Evolutionary conservation across 1,140 invertebrate species (phyloP), one percentile per base, ranked within the genome.

Genomic region (Drosophila micromelanica): DNA sequence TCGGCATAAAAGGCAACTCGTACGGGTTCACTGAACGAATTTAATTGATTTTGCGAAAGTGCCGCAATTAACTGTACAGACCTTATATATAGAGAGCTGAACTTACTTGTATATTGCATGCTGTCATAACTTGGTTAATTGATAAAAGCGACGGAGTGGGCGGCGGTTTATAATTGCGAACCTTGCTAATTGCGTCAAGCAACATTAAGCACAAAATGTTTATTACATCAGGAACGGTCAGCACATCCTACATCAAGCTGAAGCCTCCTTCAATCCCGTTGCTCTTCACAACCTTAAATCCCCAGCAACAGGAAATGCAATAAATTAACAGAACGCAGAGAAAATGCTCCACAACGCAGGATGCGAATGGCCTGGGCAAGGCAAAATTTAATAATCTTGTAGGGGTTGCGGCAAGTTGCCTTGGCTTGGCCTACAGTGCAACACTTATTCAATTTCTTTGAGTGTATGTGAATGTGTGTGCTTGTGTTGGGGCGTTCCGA

Each of bases 21-120:
- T 60, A 69, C 40, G 79, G 54, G 82, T 87, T 87, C 78, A 87
- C 13, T 89, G 75, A 67, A 87, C 82, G 63, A 76, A 79, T 71
- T 87, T 87, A 87, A 87, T 87, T 89, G 82, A 71, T 67, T 82
- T 70, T 46, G 76, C 76, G 80, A 84, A 84, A 80, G 72, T 69
- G 4, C 37, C 37, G 61, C 49, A 65, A 64, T 71, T 71, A 71
- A 65, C 61, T 49, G 43, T 67, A 59, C 37, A 55, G 40, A 35
- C 30, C 12, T 12, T 27, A 13, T 49, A 3, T 30, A 30, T 51
- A 27, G 20, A 54, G 45, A 55, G 30, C 15, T 20, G 37, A 9
- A 6, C 48, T 32, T 20, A 35, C 4, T 15, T 49, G 35, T 42
- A n/a, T 69, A 32, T 15, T 37, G 46, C 32, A 57, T 51, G 54